Percentiles rank a stretch among this genome's conserved stretches.
These are phyloP conservation scores for Prionailurus viverrinus DNA, from an alignment of 2,113 vertebrate species.

Conservation along the genomic window DNA sequence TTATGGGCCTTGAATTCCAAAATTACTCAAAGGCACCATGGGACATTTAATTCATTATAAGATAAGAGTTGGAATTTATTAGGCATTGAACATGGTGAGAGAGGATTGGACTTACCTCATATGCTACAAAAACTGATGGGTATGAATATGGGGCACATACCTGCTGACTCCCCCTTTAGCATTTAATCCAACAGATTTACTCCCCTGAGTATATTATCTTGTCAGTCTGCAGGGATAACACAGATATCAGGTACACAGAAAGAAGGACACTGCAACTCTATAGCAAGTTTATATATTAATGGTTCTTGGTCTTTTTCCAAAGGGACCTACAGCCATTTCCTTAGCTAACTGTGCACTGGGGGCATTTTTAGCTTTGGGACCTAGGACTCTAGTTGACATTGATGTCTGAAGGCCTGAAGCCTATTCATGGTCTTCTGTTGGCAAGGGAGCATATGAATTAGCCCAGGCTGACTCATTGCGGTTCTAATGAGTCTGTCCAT, in stretches of 20 bases:
- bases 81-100: not conserved
- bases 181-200: not conserved
- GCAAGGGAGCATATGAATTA: not conserved
- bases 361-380: not conserved
- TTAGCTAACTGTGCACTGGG: not conserved
- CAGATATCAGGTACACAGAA: not conserved
- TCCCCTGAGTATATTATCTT: not conserved
- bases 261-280: not conserved
- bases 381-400: not conserved
- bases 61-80: slow-evolving; percentile 12
- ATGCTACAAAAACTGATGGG: not conserved
- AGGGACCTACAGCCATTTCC: not conserved
- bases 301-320: not conserved
- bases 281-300: not conserved
- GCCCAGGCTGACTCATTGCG: not conserved
- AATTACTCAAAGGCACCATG: not conserved
- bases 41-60: not conserved
- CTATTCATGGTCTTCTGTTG: not conserved
- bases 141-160: not conserved
- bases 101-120: not conserved
- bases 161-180: not conserved
- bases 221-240: not conserved
- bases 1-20: not conserved
- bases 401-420: not conserved
- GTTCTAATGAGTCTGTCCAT: not conserved